phyloP scores from a whole-genome alignment of 2,888 invertebrate species.

The Drosophila merina region DNA sequence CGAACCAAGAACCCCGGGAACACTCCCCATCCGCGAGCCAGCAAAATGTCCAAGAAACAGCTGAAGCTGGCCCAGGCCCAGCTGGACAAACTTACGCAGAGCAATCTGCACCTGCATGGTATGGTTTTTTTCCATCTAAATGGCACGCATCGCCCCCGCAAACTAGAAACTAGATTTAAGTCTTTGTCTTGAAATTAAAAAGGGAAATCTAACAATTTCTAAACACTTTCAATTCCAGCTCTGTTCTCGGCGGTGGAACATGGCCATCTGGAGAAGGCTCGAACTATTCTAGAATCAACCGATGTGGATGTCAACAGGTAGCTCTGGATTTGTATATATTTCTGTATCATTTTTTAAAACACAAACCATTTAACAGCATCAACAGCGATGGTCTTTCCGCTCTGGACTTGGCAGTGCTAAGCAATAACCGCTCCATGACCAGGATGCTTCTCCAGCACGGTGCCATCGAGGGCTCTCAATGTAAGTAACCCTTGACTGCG shows the following conservation, averaged over 20 bases:
- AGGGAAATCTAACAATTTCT: not conserved
- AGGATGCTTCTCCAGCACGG: constrained; percentile 95
- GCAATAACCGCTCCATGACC: constrained; percentile 93
- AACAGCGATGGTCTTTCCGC: constrained; percentile 95
- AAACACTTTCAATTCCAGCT: constrained; percentile 86
- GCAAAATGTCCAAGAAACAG: constrained; percentile 87
- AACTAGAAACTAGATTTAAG: not conserved
- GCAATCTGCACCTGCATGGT: constrained; percentile 94
- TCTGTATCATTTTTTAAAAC: not conserved
- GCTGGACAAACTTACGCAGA: constrained; percentile 90
- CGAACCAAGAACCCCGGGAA: constrained; percentile 70
- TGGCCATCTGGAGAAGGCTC: constrained; percentile 95
- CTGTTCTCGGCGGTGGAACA: constrained; percentile 98
- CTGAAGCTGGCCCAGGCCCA: constrained; percentile 89
- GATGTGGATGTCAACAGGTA: constrained; percentile 98
- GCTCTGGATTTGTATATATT: not conserved
- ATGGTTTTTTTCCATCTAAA: constrained; percentile 82
- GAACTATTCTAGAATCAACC: constrained; percentile 95
- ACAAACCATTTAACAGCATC: constrained; percentile 86
- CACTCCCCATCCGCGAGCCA: constrained; percentile 80
- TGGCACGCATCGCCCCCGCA: constrained; percentile 35
- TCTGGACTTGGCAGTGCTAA: constrained; percentile 96
- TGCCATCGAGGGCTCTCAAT: constrained; percentile 92
- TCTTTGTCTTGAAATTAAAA: not conserved
- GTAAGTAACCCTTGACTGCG: constrained; percentile 83